A percentile compares a stretch with the other conserved stretches of the same genome.
Evolutionary conservation across 2,888 invertebrate species (phyloP).

Genomic region (Cordilura impudica): DNA sequence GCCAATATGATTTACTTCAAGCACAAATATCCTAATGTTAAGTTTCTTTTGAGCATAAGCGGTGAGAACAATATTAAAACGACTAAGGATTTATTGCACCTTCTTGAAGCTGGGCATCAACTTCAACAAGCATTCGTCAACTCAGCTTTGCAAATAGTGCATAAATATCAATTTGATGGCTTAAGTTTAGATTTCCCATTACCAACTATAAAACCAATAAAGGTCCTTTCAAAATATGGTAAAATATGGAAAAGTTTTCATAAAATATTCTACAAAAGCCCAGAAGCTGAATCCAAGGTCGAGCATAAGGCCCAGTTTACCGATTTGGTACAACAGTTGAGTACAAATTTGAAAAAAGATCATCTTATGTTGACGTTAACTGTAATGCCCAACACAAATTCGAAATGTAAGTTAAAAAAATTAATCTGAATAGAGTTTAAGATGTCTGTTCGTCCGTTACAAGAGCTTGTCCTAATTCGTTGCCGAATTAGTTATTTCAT

Average conservation of each 20-base stretch:
- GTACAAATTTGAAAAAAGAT: conserved; percentile 83
- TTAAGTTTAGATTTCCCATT: conserved; percentile 92
- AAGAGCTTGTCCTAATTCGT: no score
- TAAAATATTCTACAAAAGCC: conserved; percentile 84
- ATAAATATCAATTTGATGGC: conserved; percentile 90
- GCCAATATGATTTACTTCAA: conserved; percentile 84
- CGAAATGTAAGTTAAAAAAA: conserved; percentile 82
- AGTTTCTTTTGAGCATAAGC: conserved; percentile 86
- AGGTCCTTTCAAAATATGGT: conserved; percentile 82
- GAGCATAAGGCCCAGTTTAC: conserved; percentile 89
- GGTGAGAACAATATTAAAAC: conserved; percentile 84
- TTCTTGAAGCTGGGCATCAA: conserved; percentile 83
- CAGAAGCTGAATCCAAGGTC: conserved; percentile 85
- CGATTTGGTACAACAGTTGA: conserved; percentile 85
- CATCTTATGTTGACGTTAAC: conserved; percentile 83
- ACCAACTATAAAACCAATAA: conserved; percentile 86
- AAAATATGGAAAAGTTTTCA: conserved; percentile 86
- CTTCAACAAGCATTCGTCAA: conserved; percentile 86
- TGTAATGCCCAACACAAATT: conserved; percentile 88
- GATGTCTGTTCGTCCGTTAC: no score
- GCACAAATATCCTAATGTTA: conserved; percentile 83
- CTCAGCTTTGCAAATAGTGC: conserved; percentile 83
- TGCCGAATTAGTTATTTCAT: no score
- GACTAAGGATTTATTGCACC: conserved; percentile 83
- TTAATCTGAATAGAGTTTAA: no score